Evolutionary conservation across 1,140 invertebrate genomes (phyloP).

Genomic region (Nasonia longicornis): DNA sequence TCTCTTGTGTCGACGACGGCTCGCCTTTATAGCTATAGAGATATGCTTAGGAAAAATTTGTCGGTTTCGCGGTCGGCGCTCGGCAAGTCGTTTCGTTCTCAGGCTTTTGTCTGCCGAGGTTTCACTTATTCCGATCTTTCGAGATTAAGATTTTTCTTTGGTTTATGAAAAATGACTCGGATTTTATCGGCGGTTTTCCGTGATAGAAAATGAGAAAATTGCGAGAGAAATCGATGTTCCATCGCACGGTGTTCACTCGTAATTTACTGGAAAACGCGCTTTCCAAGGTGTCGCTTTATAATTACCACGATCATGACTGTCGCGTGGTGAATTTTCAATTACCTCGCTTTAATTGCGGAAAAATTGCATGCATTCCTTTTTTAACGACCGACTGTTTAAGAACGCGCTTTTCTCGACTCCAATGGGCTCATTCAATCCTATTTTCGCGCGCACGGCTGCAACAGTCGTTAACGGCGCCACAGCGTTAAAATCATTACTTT

Average conservation of each 20-base stretch:
- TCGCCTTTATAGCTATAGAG: slow-evolving; percentile 29
- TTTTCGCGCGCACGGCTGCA: slow-evolving; percentile 21
- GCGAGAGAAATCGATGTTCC: background rate
- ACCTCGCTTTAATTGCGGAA: background rate
- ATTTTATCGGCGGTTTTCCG: background rate
- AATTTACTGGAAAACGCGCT: background rate
- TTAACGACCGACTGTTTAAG: background rate
- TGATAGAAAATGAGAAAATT: background rate
- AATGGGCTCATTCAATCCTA: slow-evolving; percentile 12
- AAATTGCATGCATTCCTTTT: background rate
- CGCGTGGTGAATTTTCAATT: background rate
- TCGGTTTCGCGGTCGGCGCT: slow-evolving; percentile 15
- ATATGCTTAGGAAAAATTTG: slow-evolving; percentile 25
- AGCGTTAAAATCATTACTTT: slow-evolving; percentile 31
- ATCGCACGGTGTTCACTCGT: background rate
- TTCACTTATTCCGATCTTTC: background rate
- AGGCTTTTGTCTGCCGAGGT: background rate
- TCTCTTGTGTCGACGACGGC: background rate
- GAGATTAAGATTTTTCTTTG: background rate
- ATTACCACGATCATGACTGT: background rate
- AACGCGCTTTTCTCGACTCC: background rate
- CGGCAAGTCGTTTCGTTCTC: background rate
- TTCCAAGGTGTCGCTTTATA: background rate
- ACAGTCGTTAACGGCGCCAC: background rate
- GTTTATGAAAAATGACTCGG: background rate